Percentiles rank a stretch among this genome's conserved stretches.
Evolutionary conservation across 2,888 invertebrate genomes (phyloP).

Genomic region (Synergus japonicus): DNA sequence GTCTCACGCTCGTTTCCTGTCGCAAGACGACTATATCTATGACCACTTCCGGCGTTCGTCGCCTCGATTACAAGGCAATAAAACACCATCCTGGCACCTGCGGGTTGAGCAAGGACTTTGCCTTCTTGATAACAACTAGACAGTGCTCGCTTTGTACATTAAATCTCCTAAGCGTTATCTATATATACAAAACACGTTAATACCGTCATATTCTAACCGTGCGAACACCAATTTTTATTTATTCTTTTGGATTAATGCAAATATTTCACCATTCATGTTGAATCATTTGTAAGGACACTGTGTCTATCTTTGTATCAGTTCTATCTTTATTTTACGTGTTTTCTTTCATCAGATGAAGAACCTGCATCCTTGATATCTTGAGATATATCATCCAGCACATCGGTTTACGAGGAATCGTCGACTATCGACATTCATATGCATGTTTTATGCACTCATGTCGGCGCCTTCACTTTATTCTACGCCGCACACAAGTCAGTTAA

Average conservation of each 20-base stretch:
- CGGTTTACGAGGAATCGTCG: constrained; percentile 39
- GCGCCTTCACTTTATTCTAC: constrained; percentile 42
- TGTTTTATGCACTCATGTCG: constrained; percentile 45
- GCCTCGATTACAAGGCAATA: constrained; percentile 71
- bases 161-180: constrained; percentile 38
- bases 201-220: not conserved
- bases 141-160: constrained; percentile 56
- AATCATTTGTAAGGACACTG: not conserved
- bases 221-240: not conserved
- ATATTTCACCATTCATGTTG: not conserved
- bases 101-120: constrained; percentile 62
- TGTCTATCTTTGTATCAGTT: not conserved
- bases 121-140: constrained; percentile 61
- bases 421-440: constrained; percentile 45
- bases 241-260: too few relatives aligned
- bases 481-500: constrained; percentile 44
- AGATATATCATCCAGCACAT: constrained; percentile 37
- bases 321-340: constrained; percentile 1
- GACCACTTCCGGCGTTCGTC: constrained; percentile 70
- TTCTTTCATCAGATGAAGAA: constrained; percentile 20
- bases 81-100: constrained; percentile 69
- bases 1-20: constrained; percentile 64
- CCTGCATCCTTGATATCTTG: constrained; percentile 42
- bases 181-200: not conserved
- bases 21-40: constrained; percentile 64